Percentiles rank a stretch among this genome's conserved stretches.
phyloP scores from a whole-genome alignment of 2,888 invertebrate genomes.

The Rhamnusium bicolor region DNA sequence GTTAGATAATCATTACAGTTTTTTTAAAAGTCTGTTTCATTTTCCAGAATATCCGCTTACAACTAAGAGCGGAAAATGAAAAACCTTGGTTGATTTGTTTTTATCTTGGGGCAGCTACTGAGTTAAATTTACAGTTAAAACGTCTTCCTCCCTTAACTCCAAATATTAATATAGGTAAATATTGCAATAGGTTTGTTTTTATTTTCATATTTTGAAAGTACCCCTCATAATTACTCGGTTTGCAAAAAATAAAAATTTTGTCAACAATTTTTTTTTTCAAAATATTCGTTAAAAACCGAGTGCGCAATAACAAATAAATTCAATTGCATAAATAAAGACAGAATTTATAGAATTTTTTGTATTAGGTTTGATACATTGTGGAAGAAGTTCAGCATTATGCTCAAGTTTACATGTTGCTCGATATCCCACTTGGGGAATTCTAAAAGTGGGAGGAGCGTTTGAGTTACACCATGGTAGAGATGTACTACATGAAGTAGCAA shows the following conservation, averaged over 20 bases:
- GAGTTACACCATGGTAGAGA: conserved; percentile 81
- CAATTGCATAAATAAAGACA: no score
- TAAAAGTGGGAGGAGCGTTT: conserved; percentile 84
- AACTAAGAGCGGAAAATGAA: conserved; percentile 56
- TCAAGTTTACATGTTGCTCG: conserved; percentile 74
- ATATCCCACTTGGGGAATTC: conserved; percentile 81
- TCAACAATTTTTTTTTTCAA: no score
- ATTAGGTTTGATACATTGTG: conserved; percentile 77
- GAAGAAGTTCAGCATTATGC: conserved; percentile 74
- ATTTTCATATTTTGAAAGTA: background rate
- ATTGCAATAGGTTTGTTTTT: no score
- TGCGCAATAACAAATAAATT: no score
- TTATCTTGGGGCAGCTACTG: conserved; percentile 72
- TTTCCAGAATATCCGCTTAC: conserved; percentile 54
- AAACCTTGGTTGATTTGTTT: conserved; percentile 75
- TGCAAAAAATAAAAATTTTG: no score
- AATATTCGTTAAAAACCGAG: no score
- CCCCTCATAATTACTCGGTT: no score
- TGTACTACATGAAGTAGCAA: conserved; percentile 74
- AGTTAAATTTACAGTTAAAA: conserved; percentile 75
- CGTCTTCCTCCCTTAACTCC: conserved; percentile 76
- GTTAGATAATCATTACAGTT: no score
- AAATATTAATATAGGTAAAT: conserved; percentile 73
- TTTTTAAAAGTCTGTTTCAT: no score
- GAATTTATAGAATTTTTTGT: conserved; percentile 10